Evolutionary conservation across 1,140 invertebrate genomes (phyloP).

Genomic region (Cherax quadricarinatus): DNA sequence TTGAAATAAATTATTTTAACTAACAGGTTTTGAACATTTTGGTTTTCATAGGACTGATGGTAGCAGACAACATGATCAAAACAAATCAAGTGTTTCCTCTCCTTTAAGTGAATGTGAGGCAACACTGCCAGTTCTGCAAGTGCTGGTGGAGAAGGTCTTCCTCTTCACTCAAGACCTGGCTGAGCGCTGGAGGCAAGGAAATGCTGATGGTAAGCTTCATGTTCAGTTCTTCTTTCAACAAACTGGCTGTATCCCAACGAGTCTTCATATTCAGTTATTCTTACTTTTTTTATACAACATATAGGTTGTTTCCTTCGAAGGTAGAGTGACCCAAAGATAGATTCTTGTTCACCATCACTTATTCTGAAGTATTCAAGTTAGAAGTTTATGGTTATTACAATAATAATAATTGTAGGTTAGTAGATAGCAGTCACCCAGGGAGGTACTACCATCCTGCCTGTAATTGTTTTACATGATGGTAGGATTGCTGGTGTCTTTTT

Average conservation of each 20-base stretch:
- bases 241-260: not conserved
- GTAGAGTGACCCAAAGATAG: too few species aligned
- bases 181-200: constrained; percentile 42
- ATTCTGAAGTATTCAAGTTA: too few species aligned
- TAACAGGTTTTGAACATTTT: not conserved
- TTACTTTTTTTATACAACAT: not conserved
- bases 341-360: too few species aligned
- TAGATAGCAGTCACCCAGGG: too few species aligned
- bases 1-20: too few species aligned
- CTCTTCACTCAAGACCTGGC: constrained; percentile 59
- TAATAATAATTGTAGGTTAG: too few species aligned
- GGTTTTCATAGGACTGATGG: not conserved
- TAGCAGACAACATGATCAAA: not conserved
- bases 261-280: not conserved
- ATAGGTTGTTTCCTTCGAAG: too few species aligned
- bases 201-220: constrained; percentile 1
- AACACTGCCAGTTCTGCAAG: constrained; percentile 44
- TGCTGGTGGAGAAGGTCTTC: constrained; percentile 59
- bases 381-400: too few species aligned
- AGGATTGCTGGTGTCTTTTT: too few species aligned
- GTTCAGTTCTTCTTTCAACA: not conserved
- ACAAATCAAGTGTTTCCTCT: not conserved
- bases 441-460: too few species aligned
- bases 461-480: too few species aligned
- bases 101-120: not conserved